Conservation (phyloP, 2,797 vertebrate species). For the Fringilla coelebs region DNA sequence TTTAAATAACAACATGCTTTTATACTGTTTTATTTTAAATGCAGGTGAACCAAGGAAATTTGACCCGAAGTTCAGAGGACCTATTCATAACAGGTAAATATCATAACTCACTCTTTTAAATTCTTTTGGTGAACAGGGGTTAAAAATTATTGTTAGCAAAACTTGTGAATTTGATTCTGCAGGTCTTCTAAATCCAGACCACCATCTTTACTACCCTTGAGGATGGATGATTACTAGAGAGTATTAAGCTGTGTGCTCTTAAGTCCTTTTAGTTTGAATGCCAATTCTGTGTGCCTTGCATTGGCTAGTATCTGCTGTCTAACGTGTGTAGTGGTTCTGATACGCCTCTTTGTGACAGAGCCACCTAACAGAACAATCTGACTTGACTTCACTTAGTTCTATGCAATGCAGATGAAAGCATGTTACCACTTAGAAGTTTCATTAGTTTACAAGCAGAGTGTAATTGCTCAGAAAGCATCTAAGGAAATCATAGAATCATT, state of each 20-base stretch:
- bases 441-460: background rate
- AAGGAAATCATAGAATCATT: background rate
- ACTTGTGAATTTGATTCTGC: background rate
- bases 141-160: background rate
- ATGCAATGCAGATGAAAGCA: background rate
- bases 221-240: background rate
- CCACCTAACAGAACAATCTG: background rate
- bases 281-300: background rate
- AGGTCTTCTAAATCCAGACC: background rate
- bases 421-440: background rate
- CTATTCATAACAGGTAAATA: slow-evolving; percentile 88
- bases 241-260: background rate
- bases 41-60: slow-evolving; percentile 89
- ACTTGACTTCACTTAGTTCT: background rate
- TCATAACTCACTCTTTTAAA: background rate
- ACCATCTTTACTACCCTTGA: background rate
- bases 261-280: background rate
- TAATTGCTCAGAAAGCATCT: background rate
- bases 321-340: background rate
- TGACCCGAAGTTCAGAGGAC: slow-evolving; percentile 92
- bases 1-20: slow-evolving; percentile 30
- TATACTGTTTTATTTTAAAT: slow-evolving; percentile 74
- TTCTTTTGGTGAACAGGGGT: background rate
- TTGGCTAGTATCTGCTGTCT: background rate
- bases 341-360: background rate